A percentile compares a stretch with the other conserved stretches of the same genome.
Evolutionary conservation across 2,888 invertebrate species (phyloP).

Genomic region (Trichopria drosophilae): DNA sequence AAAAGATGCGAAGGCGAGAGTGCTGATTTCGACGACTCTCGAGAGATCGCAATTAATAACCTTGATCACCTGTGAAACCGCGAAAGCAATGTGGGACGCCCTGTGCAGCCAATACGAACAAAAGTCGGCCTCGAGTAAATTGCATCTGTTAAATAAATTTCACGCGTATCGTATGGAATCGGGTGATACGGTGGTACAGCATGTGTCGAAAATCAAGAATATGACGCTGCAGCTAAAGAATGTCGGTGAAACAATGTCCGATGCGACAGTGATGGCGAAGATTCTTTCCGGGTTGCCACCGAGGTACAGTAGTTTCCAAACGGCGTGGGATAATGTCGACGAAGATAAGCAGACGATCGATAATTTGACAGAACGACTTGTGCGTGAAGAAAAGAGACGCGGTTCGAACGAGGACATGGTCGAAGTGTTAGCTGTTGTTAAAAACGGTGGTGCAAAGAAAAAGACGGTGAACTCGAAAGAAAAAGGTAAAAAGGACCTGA

Average conservation of each 20-base stretch:
- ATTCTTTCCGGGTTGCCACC: slow-evolving; percentile 24
- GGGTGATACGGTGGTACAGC: slow-evolving; percentile 27
- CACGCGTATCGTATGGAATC: slow-evolving; percentile 23
- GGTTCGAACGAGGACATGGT: slow-evolving; percentile 12
- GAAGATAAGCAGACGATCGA: slow-evolving; percentile 22
- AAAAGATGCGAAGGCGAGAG: slow-evolving; percentile 31
- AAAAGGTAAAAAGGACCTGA: slow-evolving; percentile 18
- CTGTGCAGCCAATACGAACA: slow-evolving; percentile 36
- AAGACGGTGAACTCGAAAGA: slow-evolving; percentile 19
- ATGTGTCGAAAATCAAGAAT: slow-evolving; percentile 27
- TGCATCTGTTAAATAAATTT: slow-evolving; percentile 25
- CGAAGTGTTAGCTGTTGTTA: slow-evolving; percentile 21
- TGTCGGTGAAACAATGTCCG: slow-evolving; percentile 18
- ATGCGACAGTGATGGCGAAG: slow-evolving; percentile 25
- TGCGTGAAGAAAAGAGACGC: slow-evolving; percentile 27
- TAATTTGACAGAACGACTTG: slow-evolving; percentile 30
- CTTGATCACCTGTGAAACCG: slow-evolving; percentile 34
- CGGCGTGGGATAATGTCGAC: slow-evolving; percentile 28
- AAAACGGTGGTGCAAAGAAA: slow-evolving; percentile 19
- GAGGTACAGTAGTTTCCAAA: slow-evolving; percentile 20
- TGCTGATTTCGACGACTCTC: slow-evolving; percentile 28
- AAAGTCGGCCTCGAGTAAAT: slow-evolving; percentile 33
- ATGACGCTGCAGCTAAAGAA: slow-evolving; percentile 26
- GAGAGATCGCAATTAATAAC: slow-evolving; percentile 22
- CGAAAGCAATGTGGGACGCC: slow-evolving; percentile 39